Evolutionary conservation across 1,140 invertebrate species (phyloP).

Genomic region (honey bee (Apis mellifera)): Amel_HAv3.1 CM009944.2:7312001-7312500

Average conservation of each 20-base stretch:
- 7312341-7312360: conserved; percentile 35
- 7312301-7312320: conserved; percentile 57
- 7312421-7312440: conserved; percentile 46
- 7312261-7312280: conserved; percentile 63
- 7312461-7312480: conserved; percentile 26
- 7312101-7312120: not conserved
- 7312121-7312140: not conserved
- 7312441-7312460: conserved; percentile 10
- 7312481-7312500: not conserved
- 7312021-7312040: no score
- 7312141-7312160: not conserved
- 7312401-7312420: conserved; percentile 65
- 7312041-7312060: not conserved
- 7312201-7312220: conserved; percentile 58
- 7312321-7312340: conserved; percentile 34
- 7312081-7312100: no score
- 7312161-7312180: not conserved
- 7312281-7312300: conserved; percentile 60
- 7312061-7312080: not conserved
- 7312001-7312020: no score
- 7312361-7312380: conserved; percentile 57
- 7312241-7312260: conserved; percentile 55
- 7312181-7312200: conserved; percentile 47
- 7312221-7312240: conserved; percentile 57
- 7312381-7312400: conserved; percentile 65